Percentiles rank a stretch among this genome's conserved stretches.
phyloP scores from a whole-genome alignment of 2,113 vertebrate genomes.

The Chloropsis hardwickii region DNA sequence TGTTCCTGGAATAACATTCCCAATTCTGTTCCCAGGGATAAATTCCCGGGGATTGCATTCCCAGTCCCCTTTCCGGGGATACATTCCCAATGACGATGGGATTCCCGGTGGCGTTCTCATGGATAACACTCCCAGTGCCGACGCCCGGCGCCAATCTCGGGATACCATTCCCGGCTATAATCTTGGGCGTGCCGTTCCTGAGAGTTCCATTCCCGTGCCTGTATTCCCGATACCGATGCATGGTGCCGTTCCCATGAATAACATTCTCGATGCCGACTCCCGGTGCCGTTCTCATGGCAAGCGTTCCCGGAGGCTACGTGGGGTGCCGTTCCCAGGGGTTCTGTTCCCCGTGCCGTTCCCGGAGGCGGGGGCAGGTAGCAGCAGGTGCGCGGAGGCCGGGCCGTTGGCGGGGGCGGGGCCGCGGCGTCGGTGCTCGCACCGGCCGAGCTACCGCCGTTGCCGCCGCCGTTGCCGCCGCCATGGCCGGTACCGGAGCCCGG shows the following conservation, averaged over 20 bases:
- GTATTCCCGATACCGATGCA: not conserved
- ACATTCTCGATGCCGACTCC: not conserved
- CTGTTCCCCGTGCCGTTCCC: not conserved
- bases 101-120: not conserved
- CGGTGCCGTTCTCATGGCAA: not conserved
- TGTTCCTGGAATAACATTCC: not conserved
- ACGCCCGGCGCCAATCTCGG: not conserved
- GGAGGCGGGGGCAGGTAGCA: not conserved
- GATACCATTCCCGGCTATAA: not conserved
- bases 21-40: not conserved
- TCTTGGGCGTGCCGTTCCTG: not conserved
- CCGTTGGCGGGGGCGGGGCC: not conserved
- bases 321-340: not conserved
- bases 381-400: not conserved
- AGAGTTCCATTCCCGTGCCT: not conserved
- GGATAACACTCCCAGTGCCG: not conserved
- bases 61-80: not conserved
- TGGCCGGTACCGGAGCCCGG: not conserved
- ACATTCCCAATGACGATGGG: not conserved
- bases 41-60: not conserved
- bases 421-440: not conserved
- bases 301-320: not conserved
- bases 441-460: not conserved
- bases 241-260: not conserved
- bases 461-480: conserved; percentile 2